Conservation (phyloP, 2,797 vertebrate species). For the Heteromormyrus szaboi region DNA sequence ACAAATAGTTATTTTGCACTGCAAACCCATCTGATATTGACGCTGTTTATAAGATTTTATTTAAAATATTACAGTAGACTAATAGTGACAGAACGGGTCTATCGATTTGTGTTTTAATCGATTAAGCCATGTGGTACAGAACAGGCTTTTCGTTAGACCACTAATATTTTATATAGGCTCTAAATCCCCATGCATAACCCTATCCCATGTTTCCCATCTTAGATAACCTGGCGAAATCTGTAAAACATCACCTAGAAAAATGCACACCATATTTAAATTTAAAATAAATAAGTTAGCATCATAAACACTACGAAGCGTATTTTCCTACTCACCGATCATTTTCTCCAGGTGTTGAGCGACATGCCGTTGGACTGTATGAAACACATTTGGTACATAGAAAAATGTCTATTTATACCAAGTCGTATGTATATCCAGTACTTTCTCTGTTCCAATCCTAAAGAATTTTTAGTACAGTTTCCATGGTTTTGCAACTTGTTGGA, state of each 20-base stretch:
- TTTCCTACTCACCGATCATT: constrained; percentile 14
- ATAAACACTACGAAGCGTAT: neutral
- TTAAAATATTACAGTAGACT: neutral
- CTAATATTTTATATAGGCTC: neutral
- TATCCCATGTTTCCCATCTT: neutral
- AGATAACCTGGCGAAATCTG: neutral
- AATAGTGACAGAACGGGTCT: neutral
- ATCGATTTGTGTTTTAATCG: neutral
- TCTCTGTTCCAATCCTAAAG: neutral
- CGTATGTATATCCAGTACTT: neutral
- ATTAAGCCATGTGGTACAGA: neutral
- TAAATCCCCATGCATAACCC: neutral
- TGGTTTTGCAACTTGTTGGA: neutral
- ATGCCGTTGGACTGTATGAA: neutral
- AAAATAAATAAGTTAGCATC: neutral
- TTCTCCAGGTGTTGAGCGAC: neutral
- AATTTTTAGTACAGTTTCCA: neutral
- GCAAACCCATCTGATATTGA: neutral
- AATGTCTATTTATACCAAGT: neutral
- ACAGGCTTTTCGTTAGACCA: neutral
- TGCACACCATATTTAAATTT: neutral
- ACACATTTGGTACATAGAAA: neutral
- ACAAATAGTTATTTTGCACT: neutral
- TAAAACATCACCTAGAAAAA: neutral
- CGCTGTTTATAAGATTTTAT: neutral